These are phyloP conservation scores for Trinorchestia longiramus DNA, from an alignment of 1,140 invertebrate species.

Conservation along the genomic window DNA sequence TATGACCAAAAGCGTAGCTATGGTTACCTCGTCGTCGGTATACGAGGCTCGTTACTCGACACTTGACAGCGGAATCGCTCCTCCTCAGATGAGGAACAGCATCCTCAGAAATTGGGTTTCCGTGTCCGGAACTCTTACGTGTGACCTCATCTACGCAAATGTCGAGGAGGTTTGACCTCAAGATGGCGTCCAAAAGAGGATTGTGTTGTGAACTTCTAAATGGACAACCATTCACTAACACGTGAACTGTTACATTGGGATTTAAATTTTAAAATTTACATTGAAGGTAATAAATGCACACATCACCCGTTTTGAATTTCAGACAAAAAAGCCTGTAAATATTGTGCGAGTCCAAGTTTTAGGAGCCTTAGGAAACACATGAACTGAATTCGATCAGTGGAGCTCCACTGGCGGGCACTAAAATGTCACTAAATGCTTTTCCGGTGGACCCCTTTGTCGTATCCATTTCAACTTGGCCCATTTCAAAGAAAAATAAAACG, in stretches of 20 bases:
- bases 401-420: neutral
- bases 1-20: constrained; percentile 17
- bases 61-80: constrained; percentile 14
- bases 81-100: neutral
- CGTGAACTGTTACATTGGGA: neutral
- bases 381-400: neutral
- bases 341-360: neutral
- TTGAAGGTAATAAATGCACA: neutral
- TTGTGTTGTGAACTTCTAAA: neutral
- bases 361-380: neutral
- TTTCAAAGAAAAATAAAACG: constrained; percentile 35
- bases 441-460: constrained; percentile 2
- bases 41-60: constrained; percentile 26
- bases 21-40: neutral
- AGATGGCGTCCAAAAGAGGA: neutral
- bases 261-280: neutral
- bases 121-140: neutral
- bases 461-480: constrained; percentile 47
- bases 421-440: neutral
- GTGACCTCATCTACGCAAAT: neutral
- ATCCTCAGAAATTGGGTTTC: neutral
- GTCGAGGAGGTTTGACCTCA: neutral
- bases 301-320: neutral
- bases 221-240: neutral
- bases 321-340: neutral